Evolutionary conservation across 2,888 invertebrate genomes (phyloP).

Genomic region (Sminthurides aquaticus): DNA sequence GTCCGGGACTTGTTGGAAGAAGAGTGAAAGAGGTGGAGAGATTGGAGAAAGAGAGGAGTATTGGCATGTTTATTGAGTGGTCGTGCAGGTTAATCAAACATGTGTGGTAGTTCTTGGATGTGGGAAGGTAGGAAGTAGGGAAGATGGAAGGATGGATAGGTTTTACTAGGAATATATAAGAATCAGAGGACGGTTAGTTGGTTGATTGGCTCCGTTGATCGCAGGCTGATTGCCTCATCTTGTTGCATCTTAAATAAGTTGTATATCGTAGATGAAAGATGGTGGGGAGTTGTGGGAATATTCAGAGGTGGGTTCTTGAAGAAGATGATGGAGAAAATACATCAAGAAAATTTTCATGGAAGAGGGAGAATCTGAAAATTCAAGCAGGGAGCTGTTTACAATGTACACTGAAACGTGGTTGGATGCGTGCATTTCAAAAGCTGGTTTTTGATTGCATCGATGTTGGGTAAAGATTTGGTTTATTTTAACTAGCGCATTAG

Average conservation of each 20-base stretch:
- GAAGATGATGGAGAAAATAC: background rate
- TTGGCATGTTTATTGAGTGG: constrained; percentile 43
- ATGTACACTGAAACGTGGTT: too few relatives aligned
- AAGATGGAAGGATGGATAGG: too few relatives aligned
- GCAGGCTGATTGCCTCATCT: constrained; percentile 22
- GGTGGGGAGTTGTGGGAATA: background rate
- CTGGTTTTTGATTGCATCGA: too few relatives aligned
- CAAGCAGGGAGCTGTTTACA: background rate
- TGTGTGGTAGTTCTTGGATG: background rate
- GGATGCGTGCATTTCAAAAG: too few relatives aligned
- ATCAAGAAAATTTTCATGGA: background rate
- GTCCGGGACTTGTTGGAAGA: background rate
- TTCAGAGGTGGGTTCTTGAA: background rate
- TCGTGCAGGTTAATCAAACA: constrained; percentile 41
- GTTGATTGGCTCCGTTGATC: background rate
- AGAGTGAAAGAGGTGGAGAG: background rate
- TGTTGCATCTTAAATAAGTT: constrained; percentile 15
- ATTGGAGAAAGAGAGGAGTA: constrained; percentile 20
- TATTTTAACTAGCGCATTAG: too few relatives aligned
- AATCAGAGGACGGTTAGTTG: background rate
- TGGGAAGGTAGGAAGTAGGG: too few relatives aligned
- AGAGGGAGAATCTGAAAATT: background rate
- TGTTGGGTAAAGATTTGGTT: too few relatives aligned
- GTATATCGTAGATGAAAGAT: background rate
- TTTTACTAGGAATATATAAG: background rate